Base-by-base conservation (phyloP, 92 coral and sea anemone species). In the Actinostola sp. region DNA sequence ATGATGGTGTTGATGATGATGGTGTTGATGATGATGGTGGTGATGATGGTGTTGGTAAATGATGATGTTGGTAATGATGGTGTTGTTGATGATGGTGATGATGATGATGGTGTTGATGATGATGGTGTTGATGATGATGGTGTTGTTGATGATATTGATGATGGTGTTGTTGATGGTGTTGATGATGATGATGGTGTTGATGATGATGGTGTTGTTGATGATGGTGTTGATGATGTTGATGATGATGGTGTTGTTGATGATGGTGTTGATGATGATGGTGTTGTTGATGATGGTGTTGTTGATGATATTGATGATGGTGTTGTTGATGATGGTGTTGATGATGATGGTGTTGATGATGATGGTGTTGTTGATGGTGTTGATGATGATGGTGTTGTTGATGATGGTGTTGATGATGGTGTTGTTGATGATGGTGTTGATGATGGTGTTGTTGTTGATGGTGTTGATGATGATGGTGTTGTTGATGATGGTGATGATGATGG, bases 231-330 rank as follows among this genome's bases (percentile, higher is more conserved):
- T 16, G 26, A 39, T 33, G 49, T 35, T 34, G n/a, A n/a, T 56
- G 2, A 8, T 23, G 3, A 8, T 25, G 15, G 62, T 56, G 20
- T 6, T 56, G 20, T 6, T 56, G 3, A 30, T 8, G 20, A 56
- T 56, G 29, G 6, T n/a, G 31, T 2, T 56, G 62, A 30, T 56
- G 62, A 11, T 56, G 62, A 56, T 56, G 62, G 20, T 56, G 62
- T 6, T 56, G 17, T 6, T 26, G 62, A 56, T 56, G 62, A 25
- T 56, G 62, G 8, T 56, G 33, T 6, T 56, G 29, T 1, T 8
- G 42, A 27, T 27, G 41, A 16, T 60, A 8, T 57, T 60, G 19
- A n/a, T n/a, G n/a, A n/a, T n/a, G n/a, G n/a, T n/a, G n/a, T n/a
- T n/a, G n/a, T n/a, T n/a, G n/a, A n/a, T n/a, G n/a, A n/a, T n/a